phyloP scores from a whole-genome alignment of 2,888 invertebrate species.

The Drosophila monieri region DNA sequence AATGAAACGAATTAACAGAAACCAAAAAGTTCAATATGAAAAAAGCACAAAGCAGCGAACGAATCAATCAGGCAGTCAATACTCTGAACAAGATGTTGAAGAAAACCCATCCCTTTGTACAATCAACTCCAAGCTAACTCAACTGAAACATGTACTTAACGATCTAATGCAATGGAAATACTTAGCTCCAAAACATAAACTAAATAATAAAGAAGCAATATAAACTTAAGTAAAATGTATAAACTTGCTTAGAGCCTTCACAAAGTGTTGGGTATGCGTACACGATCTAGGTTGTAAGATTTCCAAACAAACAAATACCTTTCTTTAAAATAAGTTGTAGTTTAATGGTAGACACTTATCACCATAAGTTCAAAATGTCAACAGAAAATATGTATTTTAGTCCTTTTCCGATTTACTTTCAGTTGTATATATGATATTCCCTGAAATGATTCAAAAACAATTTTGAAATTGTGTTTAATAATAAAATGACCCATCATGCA shows the following conservation, averaged over 20 bases:
- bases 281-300: conserved; percentile 1
- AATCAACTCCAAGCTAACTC: conserved; percentile 34
- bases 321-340: background rate
- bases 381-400: background rate
- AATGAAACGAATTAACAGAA: conserved; percentile 19
- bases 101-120: conserved; percentile 58
- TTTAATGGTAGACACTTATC: conserved; percentile 11
- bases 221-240: conserved; percentile 25
- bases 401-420: background rate
- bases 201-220: conserved; percentile 53
- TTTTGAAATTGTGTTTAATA: background rate
- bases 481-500: background rate
- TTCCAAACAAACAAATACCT: background rate
- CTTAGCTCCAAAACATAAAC: conserved; percentile 14
- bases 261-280: conserved; percentile 34
- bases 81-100: conserved; percentile 46
- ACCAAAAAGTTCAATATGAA: conserved; percentile 58
- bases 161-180: conserved; percentile 46
- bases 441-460: background rate
- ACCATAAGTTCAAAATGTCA: conserved; percentile 34
- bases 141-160: conserved; percentile 33
- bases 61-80: conserved; percentile 57
- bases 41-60: conserved; percentile 55
- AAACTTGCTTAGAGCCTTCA: conserved; percentile 43
- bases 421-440: background rate